These are phyloP conservation scores for Pygmarrhopalites habei DNA, from an alignment of 1,140 invertebrate species.

Conservation along the genomic window DNA sequence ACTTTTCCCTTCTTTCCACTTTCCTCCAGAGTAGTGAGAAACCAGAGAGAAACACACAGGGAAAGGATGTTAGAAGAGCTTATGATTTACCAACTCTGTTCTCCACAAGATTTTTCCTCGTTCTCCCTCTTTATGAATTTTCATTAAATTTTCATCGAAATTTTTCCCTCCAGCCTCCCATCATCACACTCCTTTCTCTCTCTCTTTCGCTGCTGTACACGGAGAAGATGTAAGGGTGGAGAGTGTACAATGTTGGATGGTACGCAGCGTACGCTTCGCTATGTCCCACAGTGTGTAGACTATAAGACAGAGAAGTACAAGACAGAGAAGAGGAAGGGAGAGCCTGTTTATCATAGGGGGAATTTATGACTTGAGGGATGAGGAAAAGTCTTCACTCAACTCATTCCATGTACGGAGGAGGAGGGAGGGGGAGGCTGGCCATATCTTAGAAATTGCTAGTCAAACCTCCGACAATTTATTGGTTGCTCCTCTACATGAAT, in stretches of 20 bases:
- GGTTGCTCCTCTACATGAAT: slow-evolving; percentile 8
- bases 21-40: too few relatives aligned
- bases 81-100: not conserved
- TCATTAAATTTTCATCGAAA: slow-evolving; percentile 27
- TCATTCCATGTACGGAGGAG: not conserved
- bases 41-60: too few relatives aligned
- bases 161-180: slow-evolving; percentile 8
- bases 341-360: slow-evolving; percentile 9
- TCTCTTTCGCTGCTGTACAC: not conserved
- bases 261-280: not conserved
- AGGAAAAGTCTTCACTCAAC: slow-evolving; percentile 7
- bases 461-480: slow-evolving; percentile 1
- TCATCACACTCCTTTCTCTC: not conserved
- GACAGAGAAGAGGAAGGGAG: too few relatives aligned
- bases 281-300: not conserved
- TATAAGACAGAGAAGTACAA: too few relatives aligned
- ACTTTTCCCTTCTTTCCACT: too few relatives aligned
- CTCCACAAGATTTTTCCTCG: too few relatives aligned
- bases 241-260: not conserved
- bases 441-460: slow-evolving; percentile 13
- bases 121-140: slow-evolving; percentile 27
- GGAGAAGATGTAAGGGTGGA: not conserved
- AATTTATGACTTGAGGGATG: slow-evolving; percentile 13
- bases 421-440: not conserved
- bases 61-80: too few relatives aligned